Base-by-base conservation (phyloP, 2,888 invertebrate genomes). In the Sphaerophoria taeniata region DNA sequence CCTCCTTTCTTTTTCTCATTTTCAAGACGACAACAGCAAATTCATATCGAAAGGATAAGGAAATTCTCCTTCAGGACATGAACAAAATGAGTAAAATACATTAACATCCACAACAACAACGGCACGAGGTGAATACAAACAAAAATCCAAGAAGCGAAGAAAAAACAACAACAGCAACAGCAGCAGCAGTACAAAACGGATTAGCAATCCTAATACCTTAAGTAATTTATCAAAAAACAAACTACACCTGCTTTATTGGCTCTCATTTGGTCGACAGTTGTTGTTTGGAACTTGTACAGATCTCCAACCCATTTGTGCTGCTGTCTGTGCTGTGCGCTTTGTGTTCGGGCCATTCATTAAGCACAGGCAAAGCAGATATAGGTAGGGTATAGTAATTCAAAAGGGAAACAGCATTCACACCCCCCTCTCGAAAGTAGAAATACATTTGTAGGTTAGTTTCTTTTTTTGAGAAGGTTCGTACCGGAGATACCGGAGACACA, bases 241-340 rank as follows among this genome's bases (percentile, higher is more conserved):
- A 85, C 85, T 81, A 81, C 85, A 85, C 85, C 85, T 85, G 85
- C 85, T 85, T 80, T 81, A 81, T 85, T 76, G 67, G 80, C 61
- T 63, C 72, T 72, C 80, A 80, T 85, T 81, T 76, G 80, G 56
- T 56, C 47, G 65, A 49, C 55, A 55, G 53, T 43, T 39, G 39
- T 39, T 43, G 43, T 47, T 67, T 55, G 65, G 65, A 49, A 49
- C 16, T 61, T 51, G 61, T 5, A 39, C 12, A 1, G 24, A 24
- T 11, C 11, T 7, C 47, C 39, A 3, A 16, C 0, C 12, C 43
- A 36, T 65, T 45, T n/a, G 24, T 55, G 36, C 45, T 11, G 16
- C 11, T 43, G 9, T 9, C 9, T 9, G 9, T 9, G 11, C 43
- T 12, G 12, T 43, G 9, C 43, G 11, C 12, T 6, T 43, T 43